Conservation (phyloP, 2,113 vertebrate species). For the Hippocampus guttulatus region DNA sequence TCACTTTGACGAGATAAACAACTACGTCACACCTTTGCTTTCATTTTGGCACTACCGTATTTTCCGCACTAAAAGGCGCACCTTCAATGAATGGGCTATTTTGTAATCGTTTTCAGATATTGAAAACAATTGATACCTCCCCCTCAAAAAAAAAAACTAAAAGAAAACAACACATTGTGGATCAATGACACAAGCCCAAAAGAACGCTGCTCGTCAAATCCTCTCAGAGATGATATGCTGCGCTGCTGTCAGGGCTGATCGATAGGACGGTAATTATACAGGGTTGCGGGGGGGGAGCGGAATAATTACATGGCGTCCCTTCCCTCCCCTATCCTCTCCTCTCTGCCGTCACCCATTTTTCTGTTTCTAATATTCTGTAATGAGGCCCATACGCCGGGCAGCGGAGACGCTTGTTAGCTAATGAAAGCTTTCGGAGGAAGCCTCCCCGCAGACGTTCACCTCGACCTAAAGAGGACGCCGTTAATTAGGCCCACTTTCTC, state of each 20-base stretch:
- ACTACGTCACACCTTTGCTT: too few species aligned
- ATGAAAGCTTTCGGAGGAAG: conserved; percentile 49
- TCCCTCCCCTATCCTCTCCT: background rate
- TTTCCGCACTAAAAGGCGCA: too few species aligned
- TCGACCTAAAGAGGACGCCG: conserved; percentile 54
- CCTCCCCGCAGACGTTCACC: conserved; percentile 51
- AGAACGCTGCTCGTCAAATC: background rate
- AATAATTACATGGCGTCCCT: conserved; percentile 32
- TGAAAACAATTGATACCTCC: too few species aligned
- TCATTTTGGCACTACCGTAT: too few species aligned
- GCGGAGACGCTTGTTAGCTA: conserved; percentile 44
- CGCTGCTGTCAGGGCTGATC: conserved; percentile 35
- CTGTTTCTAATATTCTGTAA: conserved; percentile 58
- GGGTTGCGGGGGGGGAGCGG: background rate
- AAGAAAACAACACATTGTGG: background rate
- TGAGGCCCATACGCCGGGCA: conserved; percentile 45
- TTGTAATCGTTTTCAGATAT: too few species aligned
- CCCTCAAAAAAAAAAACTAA: background rate
- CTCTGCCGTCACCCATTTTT: conserved; percentile 18
- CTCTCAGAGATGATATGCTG: conserved; percentile 23
- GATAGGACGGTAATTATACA: conserved; percentile 42
- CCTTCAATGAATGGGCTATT: too few species aligned
- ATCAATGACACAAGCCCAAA: background rate
- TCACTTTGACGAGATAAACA: background rate
- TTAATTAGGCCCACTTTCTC: conserved; percentile 57